Conservation (phyloP, 2,888 invertebrate species). For the Keiferia lycopersicella region DNA sequence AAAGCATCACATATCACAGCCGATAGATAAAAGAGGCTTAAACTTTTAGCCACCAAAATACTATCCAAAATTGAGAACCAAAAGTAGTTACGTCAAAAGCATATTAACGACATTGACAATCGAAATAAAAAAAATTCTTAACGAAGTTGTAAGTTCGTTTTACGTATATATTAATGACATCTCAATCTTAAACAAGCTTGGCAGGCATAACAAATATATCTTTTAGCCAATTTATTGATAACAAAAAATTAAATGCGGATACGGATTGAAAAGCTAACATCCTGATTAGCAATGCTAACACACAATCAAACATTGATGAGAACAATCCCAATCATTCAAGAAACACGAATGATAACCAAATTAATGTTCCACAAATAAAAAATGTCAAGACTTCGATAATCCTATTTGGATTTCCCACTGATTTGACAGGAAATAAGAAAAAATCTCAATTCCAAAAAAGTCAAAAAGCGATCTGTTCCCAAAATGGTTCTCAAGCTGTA, state of each 20-base stretch:
- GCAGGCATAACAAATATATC: no score
- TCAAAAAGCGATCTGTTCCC: conserved; percentile 30
- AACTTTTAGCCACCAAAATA: no score
- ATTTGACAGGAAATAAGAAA: conserved; percentile 52
- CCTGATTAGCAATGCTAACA: not conserved
- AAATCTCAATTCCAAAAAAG: conserved; percentile 36
- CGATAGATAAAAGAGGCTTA: not conserved
- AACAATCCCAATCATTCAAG: not conserved
- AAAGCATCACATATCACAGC: not conserved
- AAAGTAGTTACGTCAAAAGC: not conserved
- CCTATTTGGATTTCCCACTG: conserved; percentile 72
- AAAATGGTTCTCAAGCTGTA: conserved; percentile 23
- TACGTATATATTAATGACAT: no score
- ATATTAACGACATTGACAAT: no score
- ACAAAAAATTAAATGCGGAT: not conserved
- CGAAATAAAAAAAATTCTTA: no score
- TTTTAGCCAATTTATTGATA: no score
- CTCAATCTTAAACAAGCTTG: no score
- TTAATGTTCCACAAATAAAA: not conserved
- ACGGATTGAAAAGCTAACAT: not conserved
- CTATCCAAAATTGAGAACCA: no score
- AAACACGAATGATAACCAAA: conserved; percentile 4
- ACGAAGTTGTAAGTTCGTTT: no score
- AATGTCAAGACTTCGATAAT: conserved; percentile 48
- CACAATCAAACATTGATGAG: conserved; percentile 15